phyloP scores from a whole-genome alignment of 1,140 invertebrate genomes.

The Micrasema longulum region DNA sequence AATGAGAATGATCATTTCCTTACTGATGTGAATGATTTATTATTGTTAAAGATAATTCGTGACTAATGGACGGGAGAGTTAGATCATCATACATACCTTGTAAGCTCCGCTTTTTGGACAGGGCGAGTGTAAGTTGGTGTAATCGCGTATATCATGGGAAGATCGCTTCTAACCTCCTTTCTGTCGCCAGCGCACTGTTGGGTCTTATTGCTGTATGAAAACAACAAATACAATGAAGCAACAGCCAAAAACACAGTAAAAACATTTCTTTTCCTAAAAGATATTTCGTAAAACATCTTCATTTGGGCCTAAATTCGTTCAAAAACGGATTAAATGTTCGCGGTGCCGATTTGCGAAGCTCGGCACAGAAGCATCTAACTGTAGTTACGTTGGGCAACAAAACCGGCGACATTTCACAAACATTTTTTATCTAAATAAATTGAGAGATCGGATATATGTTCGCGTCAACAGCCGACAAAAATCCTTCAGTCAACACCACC shows the following conservation, averaged over 20 bases:
- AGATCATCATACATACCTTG: constrained; percentile 69
- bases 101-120: constrained; percentile 96
- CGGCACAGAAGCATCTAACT: too few relatives aligned
- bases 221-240: constrained; percentile 20
- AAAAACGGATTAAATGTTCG: too few relatives aligned
- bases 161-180: constrained; percentile 63
- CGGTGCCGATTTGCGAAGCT: too few relatives aligned
- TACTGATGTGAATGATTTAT: constrained; percentile 11
- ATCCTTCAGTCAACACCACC: too few relatives aligned
- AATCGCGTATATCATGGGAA: constrained; percentile 85
- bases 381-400: too few relatives aligned
- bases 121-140: constrained; percentile 92
- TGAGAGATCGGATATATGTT: too few relatives aligned
- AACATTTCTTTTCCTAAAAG: not conserved
- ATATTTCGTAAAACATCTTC: not conserved
- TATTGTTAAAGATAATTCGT: constrained; percentile 53
- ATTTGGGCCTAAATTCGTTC: not conserved
- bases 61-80: constrained; percentile 41
- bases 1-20: constrained; percentile 44
- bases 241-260: not conserved
- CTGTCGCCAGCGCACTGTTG: constrained; percentile 45
- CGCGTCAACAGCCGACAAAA: too few relatives aligned
- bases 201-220: constrained; percentile 37
- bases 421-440: too few relatives aligned
- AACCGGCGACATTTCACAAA: too few relatives aligned